Conservation (phyloP, 2,888 invertebrate genomes). For the Calameuta filiformis region DNA sequence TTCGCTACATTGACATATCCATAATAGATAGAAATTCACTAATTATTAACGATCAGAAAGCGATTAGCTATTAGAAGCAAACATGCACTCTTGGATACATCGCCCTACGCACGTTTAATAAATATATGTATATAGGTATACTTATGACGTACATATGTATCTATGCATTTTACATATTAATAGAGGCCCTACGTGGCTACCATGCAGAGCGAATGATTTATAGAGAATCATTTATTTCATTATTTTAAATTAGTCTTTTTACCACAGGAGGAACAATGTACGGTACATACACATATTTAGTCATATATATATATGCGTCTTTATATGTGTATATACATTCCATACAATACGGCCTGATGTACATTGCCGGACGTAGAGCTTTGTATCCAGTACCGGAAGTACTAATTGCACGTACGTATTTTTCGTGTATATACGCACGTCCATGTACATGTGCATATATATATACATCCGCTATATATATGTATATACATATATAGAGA, state of each 20-base stretch:
- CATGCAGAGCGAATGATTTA: conserved; percentile 49
- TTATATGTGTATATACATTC: conserved; percentile 10
- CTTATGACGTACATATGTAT: background rate
- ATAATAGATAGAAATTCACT: too few species aligned
- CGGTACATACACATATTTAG: background rate
- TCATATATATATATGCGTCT: background rate
- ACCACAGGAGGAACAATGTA: conserved; percentile 33
- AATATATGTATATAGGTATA: background rate
- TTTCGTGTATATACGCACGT: background rate
- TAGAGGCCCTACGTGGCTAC: conserved; percentile 25
- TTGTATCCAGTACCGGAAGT: too few species aligned
- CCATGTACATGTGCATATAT: background rate
- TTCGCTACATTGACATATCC: too few species aligned
- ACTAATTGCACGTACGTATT: too few species aligned
- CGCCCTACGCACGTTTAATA: too few species aligned
- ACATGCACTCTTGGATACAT: too few species aligned
- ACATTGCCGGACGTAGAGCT: too few species aligned
- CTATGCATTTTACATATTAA: too few species aligned
- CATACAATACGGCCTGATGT: too few species aligned
- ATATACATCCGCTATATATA: background rate
- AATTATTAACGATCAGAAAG: too few species aligned
- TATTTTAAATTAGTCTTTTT: conserved; percentile 50
- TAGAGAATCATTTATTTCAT: conserved; percentile 52
- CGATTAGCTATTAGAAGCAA: too few species aligned
- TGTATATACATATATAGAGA: too few species aligned